Evolutionary conservation across 2,797 vertebrate genomes (phyloP), one percentile per base, ranked within the genome.

Genomic region (Jordanella pulchra): DNA sequence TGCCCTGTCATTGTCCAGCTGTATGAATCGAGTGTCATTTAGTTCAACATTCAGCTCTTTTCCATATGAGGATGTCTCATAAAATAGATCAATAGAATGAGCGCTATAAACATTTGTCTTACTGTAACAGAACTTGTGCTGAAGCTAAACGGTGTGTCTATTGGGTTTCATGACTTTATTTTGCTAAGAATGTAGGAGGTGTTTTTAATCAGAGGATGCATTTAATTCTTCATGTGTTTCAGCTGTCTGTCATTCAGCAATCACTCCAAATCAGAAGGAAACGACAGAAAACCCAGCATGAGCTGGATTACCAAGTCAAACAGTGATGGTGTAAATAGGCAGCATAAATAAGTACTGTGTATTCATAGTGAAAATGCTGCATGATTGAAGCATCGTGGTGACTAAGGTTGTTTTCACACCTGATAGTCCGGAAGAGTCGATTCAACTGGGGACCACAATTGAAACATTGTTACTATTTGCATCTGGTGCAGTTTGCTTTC

Each of bases 1-100:
- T n/a, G 56, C 75, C 60, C 67, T 73, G 25, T 7, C 15, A 15
- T 17, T 66, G 78, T 81, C 73, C 25, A 28, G n/a, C 71, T 48
- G 13, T 45, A 25, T 66, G 15, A 73, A 76, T 60, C 18, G 12
- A 17, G 14, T 76, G 65, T 21, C 9, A 15, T 67, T 58, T 6
- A 54, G 15, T 35, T 4, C 23, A 44, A 28, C 45, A 32, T 23
- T 27, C 6, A 65, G 50, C 69, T 60, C 9, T 21, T 2, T 48
- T 32, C 9, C 18, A n/a, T 17, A 55, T 0, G 44, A 70, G 47
- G 17, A 51, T 13, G 0, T 27, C 58, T 50, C 42, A 3, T 15
- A 32, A 55, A 2, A 65, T 4, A 32, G 3, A n/a, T 6, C 0
- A 28, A 51, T 55, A 51, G 60, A 30, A 84, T 42, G 56, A 67